Conservation (phyloP, 2,888 invertebrate genomes). For the Oxystoma pomonae region DNA sequence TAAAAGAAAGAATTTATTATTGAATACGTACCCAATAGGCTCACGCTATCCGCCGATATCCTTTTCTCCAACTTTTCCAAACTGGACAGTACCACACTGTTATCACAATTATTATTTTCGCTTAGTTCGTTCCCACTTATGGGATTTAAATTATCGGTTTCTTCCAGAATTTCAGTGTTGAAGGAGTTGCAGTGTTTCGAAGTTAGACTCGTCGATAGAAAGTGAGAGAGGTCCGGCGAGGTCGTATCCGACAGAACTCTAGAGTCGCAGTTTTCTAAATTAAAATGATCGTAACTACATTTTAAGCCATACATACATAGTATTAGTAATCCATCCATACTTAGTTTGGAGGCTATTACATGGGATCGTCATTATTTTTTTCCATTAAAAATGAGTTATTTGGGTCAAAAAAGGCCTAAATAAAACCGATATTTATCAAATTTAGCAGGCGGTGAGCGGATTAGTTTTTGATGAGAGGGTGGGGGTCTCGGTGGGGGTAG, state of each 20-base stretch:
- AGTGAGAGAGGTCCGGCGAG: conserved; percentile 25
- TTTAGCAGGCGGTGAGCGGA: no score
- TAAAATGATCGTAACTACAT: no score
- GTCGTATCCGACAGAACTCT: not conserved
- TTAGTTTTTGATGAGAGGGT: no score
- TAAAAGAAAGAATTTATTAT: no score
- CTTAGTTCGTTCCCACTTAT: conserved; percentile 8
- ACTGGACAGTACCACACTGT: conserved; percentile 30
- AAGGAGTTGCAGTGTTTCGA: conserved; percentile 47
- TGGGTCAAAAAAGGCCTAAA: no score
- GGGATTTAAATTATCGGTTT: conserved; percentile 22
- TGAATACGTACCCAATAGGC: conserved; percentile 36
- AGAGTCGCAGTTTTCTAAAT: not conserved
- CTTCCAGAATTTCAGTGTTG: conserved; percentile 43
- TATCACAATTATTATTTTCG: conserved; percentile 27
- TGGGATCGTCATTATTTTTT: no score
- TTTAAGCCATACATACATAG: no score
- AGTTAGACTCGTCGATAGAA: conserved; percentile 37
- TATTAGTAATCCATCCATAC: no score
- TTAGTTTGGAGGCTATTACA: no score
- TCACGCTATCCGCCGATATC: conserved; percentile 41
- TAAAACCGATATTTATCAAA: no score
- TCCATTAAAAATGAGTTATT: no score
- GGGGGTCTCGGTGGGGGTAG: no score
- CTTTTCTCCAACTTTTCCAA: conserved; percentile 41